Conservation (phyloP, 2,888 invertebrate species). For the Macrophya alboannulata region DNA sequence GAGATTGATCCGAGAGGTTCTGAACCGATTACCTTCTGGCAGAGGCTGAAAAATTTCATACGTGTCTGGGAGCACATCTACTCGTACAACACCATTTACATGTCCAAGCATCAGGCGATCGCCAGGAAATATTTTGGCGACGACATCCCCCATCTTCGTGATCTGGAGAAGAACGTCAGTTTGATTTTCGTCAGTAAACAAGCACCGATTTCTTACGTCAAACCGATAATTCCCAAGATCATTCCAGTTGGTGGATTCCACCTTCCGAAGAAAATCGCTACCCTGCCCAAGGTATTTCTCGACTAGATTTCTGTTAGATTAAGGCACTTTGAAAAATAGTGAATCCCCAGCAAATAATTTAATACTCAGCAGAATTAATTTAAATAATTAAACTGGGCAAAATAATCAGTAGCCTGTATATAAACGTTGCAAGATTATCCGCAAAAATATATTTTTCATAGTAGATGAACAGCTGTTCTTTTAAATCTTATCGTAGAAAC, state of each 20-base stretch:
- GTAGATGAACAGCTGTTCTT: neutral
- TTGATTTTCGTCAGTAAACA: conserved; percentile 66
- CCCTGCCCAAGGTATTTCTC: too few species aligned
- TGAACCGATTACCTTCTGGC: conserved; percentile 32
- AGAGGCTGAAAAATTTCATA: conserved; percentile 15
- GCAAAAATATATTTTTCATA: neutral
- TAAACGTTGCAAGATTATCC: neutral
- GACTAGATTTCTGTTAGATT: too few species aligned
- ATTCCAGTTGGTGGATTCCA: conserved; percentile 63
- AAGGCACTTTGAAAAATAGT: too few species aligned
- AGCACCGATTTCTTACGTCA: conserved; percentile 61
- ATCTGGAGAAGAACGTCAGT: conserved; percentile 69
- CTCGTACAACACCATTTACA: neutral
- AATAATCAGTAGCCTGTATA: too few species aligned
- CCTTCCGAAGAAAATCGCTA: conserved; percentile 50
- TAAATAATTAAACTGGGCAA: too few species aligned
- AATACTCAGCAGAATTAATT: too few species aligned
- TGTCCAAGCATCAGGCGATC: conserved; percentile 50
- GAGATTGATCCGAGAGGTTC: neutral
- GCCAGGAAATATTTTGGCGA: conserved; percentile 71
- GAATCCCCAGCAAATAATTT: too few species aligned
- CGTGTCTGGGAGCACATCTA: conserved; percentile 6
- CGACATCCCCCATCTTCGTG: conserved; percentile 73
- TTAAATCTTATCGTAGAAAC: conserved; percentile 66
- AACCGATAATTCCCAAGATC: conserved; percentile 63